Evolutionary conservation across 1,140 invertebrate species (phyloP).

Genomic region (Vanessa atalanta): DNA sequence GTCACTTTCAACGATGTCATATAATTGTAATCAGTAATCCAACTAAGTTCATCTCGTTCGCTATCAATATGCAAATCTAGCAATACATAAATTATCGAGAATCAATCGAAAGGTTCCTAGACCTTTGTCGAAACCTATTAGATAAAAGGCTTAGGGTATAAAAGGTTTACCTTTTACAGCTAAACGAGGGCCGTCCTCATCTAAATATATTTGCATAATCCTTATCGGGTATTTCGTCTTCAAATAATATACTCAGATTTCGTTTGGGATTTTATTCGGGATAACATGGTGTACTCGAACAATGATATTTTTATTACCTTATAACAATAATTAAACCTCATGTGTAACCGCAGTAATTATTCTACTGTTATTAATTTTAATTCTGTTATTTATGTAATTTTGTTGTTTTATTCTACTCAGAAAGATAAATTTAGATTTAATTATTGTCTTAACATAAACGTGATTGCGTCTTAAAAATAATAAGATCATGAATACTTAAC

Average conservation of each 20-base stretch:
- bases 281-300: too few relatives aligned
- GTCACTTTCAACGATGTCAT: neutral
- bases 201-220: constrained; percentile 14
- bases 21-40: neutral
- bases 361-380: too few relatives aligned
- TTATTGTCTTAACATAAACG: too few relatives aligned
- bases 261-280: neutral
- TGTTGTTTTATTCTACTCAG: too few relatives aligned
- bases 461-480: too few relatives aligned
- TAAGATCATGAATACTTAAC: too few relatives aligned
- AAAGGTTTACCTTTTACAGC: constrained; percentile 9
- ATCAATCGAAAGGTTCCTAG: constrained; percentile 3
- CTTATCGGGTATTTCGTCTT: neutral
- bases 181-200: constrained; percentile 7
- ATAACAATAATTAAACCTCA: too few relatives aligned
- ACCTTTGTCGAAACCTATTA: constrained; percentile 3
- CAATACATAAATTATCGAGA: constrained; percentile 19
- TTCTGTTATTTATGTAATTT: too few relatives aligned
- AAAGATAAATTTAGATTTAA: too few relatives aligned
- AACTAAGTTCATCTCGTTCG: neutral
- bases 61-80: constrained; percentile 13
- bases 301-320: too few relatives aligned
- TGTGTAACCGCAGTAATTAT: too few relatives aligned
- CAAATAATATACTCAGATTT: neutral
- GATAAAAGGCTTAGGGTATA: constrained; percentile 15